phyloP scores from a whole-genome alignment of 2,888 invertebrate genomes.

The Notodonta dromedarius region DNA sequence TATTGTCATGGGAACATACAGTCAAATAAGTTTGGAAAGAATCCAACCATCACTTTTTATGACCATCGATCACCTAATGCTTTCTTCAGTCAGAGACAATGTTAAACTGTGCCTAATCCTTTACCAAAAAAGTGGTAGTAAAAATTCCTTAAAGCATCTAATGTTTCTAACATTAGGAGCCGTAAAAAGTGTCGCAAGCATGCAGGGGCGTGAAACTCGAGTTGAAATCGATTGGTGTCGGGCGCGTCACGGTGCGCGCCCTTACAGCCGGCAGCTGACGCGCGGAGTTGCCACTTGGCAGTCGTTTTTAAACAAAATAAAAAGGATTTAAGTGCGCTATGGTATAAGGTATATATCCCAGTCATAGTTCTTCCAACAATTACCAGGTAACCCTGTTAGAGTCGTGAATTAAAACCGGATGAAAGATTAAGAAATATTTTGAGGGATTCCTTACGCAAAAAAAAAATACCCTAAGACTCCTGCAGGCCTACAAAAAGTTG shows the following conservation, averaged over 20 bases:
- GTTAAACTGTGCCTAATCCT: constrained; percentile 2
- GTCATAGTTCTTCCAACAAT: too few species aligned
- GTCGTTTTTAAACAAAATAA: background rate
- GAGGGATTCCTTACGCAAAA: too few species aligned
- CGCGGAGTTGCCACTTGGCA: background rate
- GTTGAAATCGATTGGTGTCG: constrained; percentile 70
- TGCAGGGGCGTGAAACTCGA: constrained; percentile 66
- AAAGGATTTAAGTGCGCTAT: background rate
- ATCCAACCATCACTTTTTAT: background rate
- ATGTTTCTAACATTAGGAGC: constrained; percentile 34
- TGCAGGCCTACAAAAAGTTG: too few species aligned
- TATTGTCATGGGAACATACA: background rate
- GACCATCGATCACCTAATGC: background rate
- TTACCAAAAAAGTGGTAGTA: constrained; percentile 7
- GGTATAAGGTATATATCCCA: too few species aligned
- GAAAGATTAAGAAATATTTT: too few species aligned
- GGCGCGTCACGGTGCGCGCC: constrained; percentile 57
- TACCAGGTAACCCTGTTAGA: too few species aligned
- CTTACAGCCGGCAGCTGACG: constrained; percentile 24
- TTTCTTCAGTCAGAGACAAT: background rate
- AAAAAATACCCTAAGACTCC: too few species aligned
- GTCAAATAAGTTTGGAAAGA: background rate
- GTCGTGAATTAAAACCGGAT: too few species aligned
- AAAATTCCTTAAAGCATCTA: constrained; percentile 36
- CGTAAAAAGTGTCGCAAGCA: constrained; percentile 53